Percentiles rank a stretch among this genome's conserved stretches.
phyloP scores from a whole-genome alignment of 2,888 invertebrate genomes.

The Clostera curtula region DNA sequence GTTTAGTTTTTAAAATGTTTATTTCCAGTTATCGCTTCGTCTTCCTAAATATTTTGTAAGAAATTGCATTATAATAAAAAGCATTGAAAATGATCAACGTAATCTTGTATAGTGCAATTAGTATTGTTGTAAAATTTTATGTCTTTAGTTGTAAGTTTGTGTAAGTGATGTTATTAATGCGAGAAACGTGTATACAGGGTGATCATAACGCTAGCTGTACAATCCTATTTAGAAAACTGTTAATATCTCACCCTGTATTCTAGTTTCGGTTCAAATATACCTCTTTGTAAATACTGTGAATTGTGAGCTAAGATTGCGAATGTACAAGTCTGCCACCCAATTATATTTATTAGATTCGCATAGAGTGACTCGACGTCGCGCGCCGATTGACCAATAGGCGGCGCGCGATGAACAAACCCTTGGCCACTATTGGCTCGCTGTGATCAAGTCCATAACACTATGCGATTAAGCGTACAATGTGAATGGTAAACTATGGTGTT shows the following conservation, averaged over 20 bases:
- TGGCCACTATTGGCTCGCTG: neutral
- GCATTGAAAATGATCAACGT: conserved; percentile 38
- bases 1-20: no score
- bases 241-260: no score
- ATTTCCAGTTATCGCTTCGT: conserved; percentile 7
- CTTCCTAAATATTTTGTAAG: conserved; percentile 30
- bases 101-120: conserved; percentile 51
- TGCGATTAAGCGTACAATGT: conserved; percentile 2
- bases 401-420: neutral
- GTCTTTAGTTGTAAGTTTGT: conserved; percentile 13
- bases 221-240: no score
- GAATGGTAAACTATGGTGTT: no score
- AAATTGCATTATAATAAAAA: conserved; percentile 31
- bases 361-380: conserved; percentile 6
- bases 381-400: conserved; percentile 1
- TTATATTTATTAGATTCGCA: conserved; percentile 5
- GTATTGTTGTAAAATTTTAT: conserved; percentile 41
- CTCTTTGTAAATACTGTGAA: conserved; percentile 17
- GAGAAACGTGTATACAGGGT: no score
- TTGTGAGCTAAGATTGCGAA: conserved; percentile 6
- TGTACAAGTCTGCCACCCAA: conserved; percentile 7
- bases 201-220: no score
- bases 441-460: conserved; percentile 3
- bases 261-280: conserved; percentile 23
- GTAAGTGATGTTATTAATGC: conserved; percentile 10